Base-by-base conservation (phyloP, 1,140 invertebrate species). In the Callitettix versicolor region DNA sequence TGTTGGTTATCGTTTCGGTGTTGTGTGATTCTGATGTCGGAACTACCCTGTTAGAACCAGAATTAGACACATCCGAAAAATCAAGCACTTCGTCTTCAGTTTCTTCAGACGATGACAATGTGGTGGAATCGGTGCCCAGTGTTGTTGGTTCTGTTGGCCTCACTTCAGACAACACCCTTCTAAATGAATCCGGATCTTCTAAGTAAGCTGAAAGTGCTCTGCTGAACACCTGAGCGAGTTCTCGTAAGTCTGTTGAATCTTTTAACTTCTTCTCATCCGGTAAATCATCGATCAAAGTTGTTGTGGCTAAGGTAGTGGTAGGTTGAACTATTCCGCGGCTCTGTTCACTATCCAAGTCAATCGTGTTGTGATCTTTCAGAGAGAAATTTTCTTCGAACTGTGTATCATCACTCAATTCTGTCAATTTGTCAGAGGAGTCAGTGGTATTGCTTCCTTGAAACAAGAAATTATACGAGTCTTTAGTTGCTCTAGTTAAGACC, bases 191-290 rank as follows among this genome's bases (percentile, higher is more conserved):
- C 1, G 87, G 87, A 69, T 89, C 84, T 65, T 88, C 81, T 3
- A 90, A 69, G 64, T 89, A 90, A 3, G 84, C 84, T 1, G 84
- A 85, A 5, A 90, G 66, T 0, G 86, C 86, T 60, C 86, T 80
- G 1, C 85, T 88, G 63, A 90, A 90, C 1, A 89, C 83, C 69
- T 86, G 82, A 1, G 86, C 86, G 1, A 90, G 67, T 69, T 88
- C 82, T 41, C 86, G 73, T 0, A 88, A 76, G 64, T 84, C 67
- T 12, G 58, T 57, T 0, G 64, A 63, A 55, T 62, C 57, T 56
- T 57, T 58, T 12, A 59, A 38, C 55, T 60, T 53, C 15, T 48
- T 20, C 22, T 57, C 42, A 18, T 80, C 0, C 81, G 81, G 18
- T 62, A 67, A 17, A 67, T 64, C 57, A n/a, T 66, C 70, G 11